These are phyloP conservation scores for Circaetus cinerascens DNA, from an alignment of 2,113 vertebrate species.

Conservation along the genomic window DNA sequence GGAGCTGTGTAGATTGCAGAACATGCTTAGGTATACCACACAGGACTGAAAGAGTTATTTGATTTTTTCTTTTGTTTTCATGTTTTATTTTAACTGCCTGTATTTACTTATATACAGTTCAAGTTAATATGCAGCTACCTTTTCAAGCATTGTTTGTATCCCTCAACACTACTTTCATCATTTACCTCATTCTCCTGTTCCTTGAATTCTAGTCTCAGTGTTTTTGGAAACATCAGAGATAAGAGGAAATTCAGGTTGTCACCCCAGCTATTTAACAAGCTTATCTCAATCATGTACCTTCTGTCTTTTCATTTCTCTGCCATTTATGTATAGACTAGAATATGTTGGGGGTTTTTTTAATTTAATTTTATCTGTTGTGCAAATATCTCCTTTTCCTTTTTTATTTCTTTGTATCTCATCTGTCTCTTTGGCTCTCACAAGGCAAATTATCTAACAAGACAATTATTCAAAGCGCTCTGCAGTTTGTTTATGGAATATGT, in stretches of 20 bases:
- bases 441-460: background rate
- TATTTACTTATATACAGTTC: background rate
- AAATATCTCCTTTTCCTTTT: background rate
- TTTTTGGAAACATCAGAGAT: background rate
- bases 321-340: background rate
- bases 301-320: background rate
- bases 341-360: accelerated
- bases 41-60: background rate
- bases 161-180: background rate
- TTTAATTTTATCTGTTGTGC: background rate
- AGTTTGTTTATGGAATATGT: background rate
- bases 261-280: background rate
- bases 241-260: background rate
- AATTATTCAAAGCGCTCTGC: background rate
- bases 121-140: background rate
- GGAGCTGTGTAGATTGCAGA: background rate
- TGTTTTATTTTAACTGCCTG: background rate
- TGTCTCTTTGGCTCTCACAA: background rate
- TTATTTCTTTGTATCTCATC: background rate
- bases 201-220: background rate
- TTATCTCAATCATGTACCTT: background rate
- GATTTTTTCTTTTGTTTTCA: background rate
- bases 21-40: background rate
- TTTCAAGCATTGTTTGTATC: background rate
- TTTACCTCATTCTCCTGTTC: background rate